phyloP scores from a whole-genome alignment of 2,888 invertebrate species.

The Aphidoletes aphidimyza region DNA sequence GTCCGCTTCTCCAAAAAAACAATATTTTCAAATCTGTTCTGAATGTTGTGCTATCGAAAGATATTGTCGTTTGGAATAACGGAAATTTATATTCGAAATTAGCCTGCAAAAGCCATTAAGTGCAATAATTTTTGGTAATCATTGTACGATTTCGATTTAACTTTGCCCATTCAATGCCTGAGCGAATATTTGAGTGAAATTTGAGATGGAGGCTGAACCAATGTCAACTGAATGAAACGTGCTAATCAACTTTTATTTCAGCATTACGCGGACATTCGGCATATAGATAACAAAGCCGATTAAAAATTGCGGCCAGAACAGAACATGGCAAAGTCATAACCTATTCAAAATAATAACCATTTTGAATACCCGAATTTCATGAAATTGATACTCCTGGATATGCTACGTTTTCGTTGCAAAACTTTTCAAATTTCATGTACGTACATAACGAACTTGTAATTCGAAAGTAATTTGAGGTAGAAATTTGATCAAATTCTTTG shows the following conservation, averaged over 20 bases:
- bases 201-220: background rate
- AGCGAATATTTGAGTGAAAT: background rate
- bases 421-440: background rate
- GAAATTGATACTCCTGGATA: background rate
- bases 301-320: background rate
- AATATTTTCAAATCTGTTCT: no score
- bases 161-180: background rate
- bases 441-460: background rate
- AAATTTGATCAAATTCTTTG: background rate
- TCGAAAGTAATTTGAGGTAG: background rate
- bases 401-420: background rate
- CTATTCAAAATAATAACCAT: background rate
- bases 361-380: background rate
- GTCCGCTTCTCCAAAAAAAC: no score
- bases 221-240: no score
- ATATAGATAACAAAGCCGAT: conserved; percentile 4
- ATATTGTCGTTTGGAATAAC: no score
- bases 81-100: no score
- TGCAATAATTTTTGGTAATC: background rate
- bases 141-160: background rate
- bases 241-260: no score
- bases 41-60: no score
- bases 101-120: no score
- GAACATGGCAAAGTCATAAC: background rate
- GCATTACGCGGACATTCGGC: no score